Conservation (phyloP, 1,140 invertebrate species). For the Glossosoma conforme region DNA sequence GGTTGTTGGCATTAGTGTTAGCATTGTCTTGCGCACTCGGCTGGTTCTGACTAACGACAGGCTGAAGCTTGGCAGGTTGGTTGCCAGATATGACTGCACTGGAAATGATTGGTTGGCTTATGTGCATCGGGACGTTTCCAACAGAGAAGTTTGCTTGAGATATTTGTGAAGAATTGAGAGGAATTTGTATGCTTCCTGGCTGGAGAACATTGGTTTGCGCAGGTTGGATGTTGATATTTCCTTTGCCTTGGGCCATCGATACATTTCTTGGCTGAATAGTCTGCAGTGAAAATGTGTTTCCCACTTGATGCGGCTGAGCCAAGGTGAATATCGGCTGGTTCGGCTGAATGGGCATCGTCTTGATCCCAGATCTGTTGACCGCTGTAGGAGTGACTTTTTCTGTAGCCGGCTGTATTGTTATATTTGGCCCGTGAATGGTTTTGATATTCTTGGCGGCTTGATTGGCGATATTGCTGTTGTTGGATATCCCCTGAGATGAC, state of each 20-base stretch:
- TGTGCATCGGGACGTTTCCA: slow-evolving; percentile 19
- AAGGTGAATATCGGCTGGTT: slow-evolving; percentile 29
- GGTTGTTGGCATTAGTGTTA: background rate
- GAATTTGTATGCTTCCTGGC: slow-evolving; percentile 17
- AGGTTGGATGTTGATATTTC: slow-evolving; percentile 25
- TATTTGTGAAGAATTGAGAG: slow-evolving; percentile 19
- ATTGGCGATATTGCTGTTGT: slow-evolving; percentile 35
- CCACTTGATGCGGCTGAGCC: slow-evolving; percentile 18
- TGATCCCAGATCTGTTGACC: slow-evolving; percentile 19
- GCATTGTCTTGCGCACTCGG: slow-evolving; percentile 12
- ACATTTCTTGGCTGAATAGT: slow-evolving; percentile 24
- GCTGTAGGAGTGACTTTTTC: slow-evolving; percentile 36
- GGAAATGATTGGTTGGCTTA: slow-evolving; percentile 24
- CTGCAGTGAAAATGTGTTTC: slow-evolving; percentile 23
- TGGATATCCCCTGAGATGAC: slow-evolving; percentile 37
- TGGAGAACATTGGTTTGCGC: slow-evolving; percentile 20
- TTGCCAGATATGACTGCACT: slow-evolving; percentile 11
- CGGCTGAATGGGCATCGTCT: slow-evolving; percentile 21
- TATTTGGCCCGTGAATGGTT: slow-evolving; percentile 40
- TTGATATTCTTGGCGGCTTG: slow-evolving; percentile 43
- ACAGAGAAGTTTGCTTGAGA: slow-evolving; percentile 15
- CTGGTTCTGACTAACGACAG: slow-evolving; percentile 1
- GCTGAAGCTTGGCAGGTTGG: slow-evolving; percentile 10
- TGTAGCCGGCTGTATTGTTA: slow-evolving; percentile 46
- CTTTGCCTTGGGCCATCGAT: slow-evolving; percentile 18